Percentiles rank a stretch among this genome's conserved stretches.
Evolutionary conservation across 2,113 vertebrate genomes (phyloP).

Genomic region (Galeopterus variegatus): DNA sequence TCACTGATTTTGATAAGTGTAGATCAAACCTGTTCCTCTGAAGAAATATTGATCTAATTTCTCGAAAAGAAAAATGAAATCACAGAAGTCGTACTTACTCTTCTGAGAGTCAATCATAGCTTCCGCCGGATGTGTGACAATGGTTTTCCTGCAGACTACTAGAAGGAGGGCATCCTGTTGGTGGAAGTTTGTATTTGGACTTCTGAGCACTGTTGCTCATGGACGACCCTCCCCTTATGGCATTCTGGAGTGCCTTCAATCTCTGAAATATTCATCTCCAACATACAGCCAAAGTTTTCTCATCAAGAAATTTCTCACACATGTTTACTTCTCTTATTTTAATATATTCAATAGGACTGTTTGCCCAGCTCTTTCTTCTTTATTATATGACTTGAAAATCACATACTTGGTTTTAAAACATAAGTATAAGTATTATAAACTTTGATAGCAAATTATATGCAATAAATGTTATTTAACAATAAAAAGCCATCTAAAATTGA

Average conservation of each 20-base stretch:
- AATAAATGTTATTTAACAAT: no score
- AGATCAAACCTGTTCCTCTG: background rate
- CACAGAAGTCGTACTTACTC: background rate
- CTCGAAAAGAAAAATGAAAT: background rate
- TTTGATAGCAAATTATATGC: no score
- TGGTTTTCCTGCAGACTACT: no score
- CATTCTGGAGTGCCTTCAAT: background rate
- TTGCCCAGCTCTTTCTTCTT: no score
- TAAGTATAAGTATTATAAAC: no score
- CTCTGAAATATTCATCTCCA: background rate
- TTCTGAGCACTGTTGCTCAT: background rate
- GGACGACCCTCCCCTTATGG: no score
- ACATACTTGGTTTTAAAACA: no score
- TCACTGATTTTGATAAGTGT: background rate
- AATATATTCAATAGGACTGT: no score
- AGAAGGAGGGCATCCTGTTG: background rate
- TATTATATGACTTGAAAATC: no score
- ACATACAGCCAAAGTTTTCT: background rate
- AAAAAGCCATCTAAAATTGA: background rate
- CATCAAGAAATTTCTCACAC: background rate
- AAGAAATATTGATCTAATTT: background rate
- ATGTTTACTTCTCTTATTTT: background rate
- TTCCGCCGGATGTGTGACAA: background rate
- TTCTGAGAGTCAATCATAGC: background rate
- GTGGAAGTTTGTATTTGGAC: background rate